Evolutionary conservation across 2,888 invertebrate genomes (phyloP), one percentile per base, ranked within the genome.

Genomic region (Gandaritis pyraliata): DNA sequence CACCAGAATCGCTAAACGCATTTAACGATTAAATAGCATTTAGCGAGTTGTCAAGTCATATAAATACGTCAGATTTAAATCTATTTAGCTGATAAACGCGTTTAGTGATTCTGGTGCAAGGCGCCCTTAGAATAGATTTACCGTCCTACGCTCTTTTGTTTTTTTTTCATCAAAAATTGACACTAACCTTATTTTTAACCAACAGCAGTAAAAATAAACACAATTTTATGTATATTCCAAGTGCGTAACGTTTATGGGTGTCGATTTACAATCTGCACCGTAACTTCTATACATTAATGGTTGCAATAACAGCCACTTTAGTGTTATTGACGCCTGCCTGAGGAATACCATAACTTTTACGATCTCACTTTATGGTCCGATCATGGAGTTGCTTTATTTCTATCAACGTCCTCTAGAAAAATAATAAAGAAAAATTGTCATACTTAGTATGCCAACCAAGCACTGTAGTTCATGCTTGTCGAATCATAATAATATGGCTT

Each of bases 221-320:
- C 47, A 41, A 51, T 23, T 56, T 63, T 41, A 59, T 59, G 55
- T n/a, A 13, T 16, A 48, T 62, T 52, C 55, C 48, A 47, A 60
- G 51, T 63, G 53, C 68, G 64, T 65, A 69, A 72, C 38, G 74
- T 87, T 86, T 83, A 85, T 80, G 71, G 63, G 59, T 64, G 75
- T 74, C 80, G 80, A 83, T 86, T 85, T 85, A 85, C 81, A 85
- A 82, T 84, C 81, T 78, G 54, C 72, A 71, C 76, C 78, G 79
- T 85, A 78, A 84, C 74, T 65, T 71, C 71, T 57, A 73, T 65
- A 64, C 66, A 73, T 76, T 78, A 76, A 84, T 81, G 75, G 67
- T 71, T 66, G 71, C 73, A 73, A 78, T 85, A 83, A 84, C 74
- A 71, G 82, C 72, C 77, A 80, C 80, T 87, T 84, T 75, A 77